Conservation (phyloP, 2,113 vertebrate species). For the Brachyhypopomus occidentalis region DNA sequence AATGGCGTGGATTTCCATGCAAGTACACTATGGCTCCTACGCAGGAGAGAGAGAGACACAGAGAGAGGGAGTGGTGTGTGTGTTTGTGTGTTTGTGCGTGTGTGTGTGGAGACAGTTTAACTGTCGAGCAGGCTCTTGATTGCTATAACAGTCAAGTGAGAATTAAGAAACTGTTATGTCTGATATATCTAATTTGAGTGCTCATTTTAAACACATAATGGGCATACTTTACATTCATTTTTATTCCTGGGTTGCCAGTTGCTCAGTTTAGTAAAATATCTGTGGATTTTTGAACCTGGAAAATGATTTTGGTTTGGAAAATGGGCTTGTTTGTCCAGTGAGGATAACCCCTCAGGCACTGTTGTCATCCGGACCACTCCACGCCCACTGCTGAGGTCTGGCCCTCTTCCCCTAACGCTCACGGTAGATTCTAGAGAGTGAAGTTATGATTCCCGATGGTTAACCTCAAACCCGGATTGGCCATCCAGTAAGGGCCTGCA, state of each 20-base stretch:
- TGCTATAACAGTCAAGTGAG: conserved; percentile 56
- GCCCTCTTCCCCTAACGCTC: no score
- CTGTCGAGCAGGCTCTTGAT: conserved; percentile 49
- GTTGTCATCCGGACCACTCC: neutral
- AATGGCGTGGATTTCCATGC: conserved; percentile 68
- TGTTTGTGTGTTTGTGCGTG: conserved; percentile 15
- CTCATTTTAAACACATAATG: conserved; percentile 51
- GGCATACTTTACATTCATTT: neutral
- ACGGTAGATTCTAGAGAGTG: neutral
- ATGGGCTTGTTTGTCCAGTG: conserved; percentile 4
- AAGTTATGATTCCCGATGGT: conserved; percentile 30
- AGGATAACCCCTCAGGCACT: neutral
- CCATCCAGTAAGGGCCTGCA: conserved; percentile 13
- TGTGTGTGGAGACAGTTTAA: conserved; percentile 10
- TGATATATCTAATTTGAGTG: conserved; percentile 55
- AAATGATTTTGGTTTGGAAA: conserved; percentile 21
- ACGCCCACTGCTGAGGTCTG: neutral
- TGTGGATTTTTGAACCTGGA: conserved; percentile 41
- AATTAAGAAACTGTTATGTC: conserved; percentile 54
- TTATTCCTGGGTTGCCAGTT: neutral
- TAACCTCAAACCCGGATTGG: conserved; percentile 55
- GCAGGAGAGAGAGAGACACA: neutral
- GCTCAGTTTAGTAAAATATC: conserved; percentile 6
- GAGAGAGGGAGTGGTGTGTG: conserved; percentile 6
- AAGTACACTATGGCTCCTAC: conserved; percentile 54